Evolutionary conservation across 2,888 invertebrate genomes (phyloP).

Genomic region (Uloborus plumipes): DNA sequence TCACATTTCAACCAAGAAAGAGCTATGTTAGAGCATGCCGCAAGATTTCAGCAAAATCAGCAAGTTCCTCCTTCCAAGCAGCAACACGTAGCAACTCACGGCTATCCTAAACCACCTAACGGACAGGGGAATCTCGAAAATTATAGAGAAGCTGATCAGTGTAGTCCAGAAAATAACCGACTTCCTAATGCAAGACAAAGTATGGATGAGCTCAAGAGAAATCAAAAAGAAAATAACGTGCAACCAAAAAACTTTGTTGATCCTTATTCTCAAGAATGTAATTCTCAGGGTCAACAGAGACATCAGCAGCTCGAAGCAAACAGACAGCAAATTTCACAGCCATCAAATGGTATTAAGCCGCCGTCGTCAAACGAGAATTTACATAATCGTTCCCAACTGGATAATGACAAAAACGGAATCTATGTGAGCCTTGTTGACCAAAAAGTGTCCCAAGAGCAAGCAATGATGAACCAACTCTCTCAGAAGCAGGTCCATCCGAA

Average conservation of each 20-base stretch:
- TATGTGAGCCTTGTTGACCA: conserved; percentile 36
- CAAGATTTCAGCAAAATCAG: not conserved
- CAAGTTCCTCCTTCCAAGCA: conserved; percentile 21
- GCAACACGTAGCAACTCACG: not conserved
- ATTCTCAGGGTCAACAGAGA: conserved; percentile 7
- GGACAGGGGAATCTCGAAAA: conserved; percentile 7
- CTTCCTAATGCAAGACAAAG: not conserved
- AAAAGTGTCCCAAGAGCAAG: not conserved
- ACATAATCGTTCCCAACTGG: conserved; percentile 23
- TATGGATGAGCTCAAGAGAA: conserved; percentile 13
- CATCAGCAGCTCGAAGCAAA: conserved; percentile 24
- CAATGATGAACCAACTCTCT: not conserved
- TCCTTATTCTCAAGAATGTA: conserved; percentile 14
- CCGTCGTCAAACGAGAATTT: not conserved
- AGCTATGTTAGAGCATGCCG: too few species aligned
- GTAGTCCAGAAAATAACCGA: not conserved
- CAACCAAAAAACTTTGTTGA: conserved; percentile 1
- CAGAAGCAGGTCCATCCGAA: not conserved
- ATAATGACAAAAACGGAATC: conserved; percentile 33
- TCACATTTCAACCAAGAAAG: too few species aligned
- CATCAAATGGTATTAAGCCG: not conserved
- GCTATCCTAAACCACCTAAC: not conserved
- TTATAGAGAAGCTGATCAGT: conserved; percentile 1
- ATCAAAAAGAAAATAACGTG: conserved; percentile 7
- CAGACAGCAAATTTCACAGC: not conserved